Conservation (phyloP, 2,888 invertebrate species). For the Unio pictorum region DNA sequence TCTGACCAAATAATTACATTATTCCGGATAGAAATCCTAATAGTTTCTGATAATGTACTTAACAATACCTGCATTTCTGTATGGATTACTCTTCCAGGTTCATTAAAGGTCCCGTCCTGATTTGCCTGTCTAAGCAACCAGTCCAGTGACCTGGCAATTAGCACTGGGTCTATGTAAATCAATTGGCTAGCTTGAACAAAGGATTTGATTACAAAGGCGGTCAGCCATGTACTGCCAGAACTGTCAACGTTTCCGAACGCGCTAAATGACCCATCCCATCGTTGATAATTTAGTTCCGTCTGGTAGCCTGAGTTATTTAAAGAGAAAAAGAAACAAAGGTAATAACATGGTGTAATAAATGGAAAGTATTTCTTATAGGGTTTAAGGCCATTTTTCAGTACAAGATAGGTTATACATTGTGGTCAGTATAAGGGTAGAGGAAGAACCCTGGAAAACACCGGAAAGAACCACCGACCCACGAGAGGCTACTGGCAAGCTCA, state of each 20-base stretch:
- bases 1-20: too few relatives aligned
- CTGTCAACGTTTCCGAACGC: slow-evolving; percentile 38
- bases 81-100: slow-evolving; percentile 80
- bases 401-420: too few relatives aligned
- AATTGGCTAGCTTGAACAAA: slow-evolving; percentile 80
- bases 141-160: slow-evolving; percentile 79
- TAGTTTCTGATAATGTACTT: neutral
- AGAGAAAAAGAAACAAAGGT: too few relatives aligned
- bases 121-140: slow-evolving; percentile 83
- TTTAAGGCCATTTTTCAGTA: too few relatives aligned
- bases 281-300: slow-evolving; percentile 29
- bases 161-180: slow-evolving; percentile 78
- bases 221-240: slow-evolving; percentile 74
- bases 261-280: slow-evolving; percentile 37
- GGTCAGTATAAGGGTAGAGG: too few relatives aligned
- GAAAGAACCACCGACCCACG: too few relatives aligned
- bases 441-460: too few relatives aligned
- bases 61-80: slow-evolving; percentile 73
- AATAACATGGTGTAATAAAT: too few relatives aligned
- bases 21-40: too few relatives aligned
- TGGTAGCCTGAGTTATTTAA: slow-evolving; percentile 30
- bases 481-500: too few relatives aligned
- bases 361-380: too few relatives aligned
- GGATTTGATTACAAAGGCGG: slow-evolving; percentile 86
- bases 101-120: slow-evolving; percentile 82